Base-by-base conservation (phyloP, 1,140 invertebrate species). In the Lordiphosa mommai region DNA sequence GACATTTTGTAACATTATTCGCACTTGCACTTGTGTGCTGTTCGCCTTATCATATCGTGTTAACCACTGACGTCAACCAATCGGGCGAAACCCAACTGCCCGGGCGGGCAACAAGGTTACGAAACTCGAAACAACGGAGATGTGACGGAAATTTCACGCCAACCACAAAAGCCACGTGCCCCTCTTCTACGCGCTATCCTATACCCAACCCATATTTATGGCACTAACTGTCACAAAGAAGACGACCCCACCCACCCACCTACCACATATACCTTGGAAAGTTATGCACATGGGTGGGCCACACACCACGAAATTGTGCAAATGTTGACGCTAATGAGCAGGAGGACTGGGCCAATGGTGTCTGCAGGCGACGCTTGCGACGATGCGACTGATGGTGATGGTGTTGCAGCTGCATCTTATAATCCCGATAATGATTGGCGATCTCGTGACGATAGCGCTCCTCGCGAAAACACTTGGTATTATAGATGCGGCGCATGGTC, bases 381-480 rank as follows among this genome's bases (percentile, higher is more conserved):
- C 34, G 38, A 13, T 14, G 36, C 49, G 9, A 44, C 30, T n/a
- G 29, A 30, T 29, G 29, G 4, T 29, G 17, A 47, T 10, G 41
- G 17, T 50, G 48, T 3, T 73, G 43, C 38, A 72, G 51, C 9
- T 72, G 67, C 59, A 72, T 40, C 64, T 88, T 79, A 17, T 69
- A 82, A 50, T 88, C 87, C 10, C 80, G 61, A 66, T 87, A 88
- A 59, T 88, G 80, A 69, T 88, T 88, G 16, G 85, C 87, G 13
- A 88, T 72, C 56, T 88, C 87, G 12, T 88, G 87, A 14, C 67
- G 64, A 41, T 80, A 80, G 23, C 63, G 65, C 17, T 82, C 63
- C 20, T 52, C 23, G 7, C 61, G 72, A 59, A 88, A 88, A 50
- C 65, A 72, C 9, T 58, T 66, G 27, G 59, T 72, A 37, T 85